phyloP scores from a whole-genome alignment of 1,140 invertebrate species.

The Camponotus vicinus region DNA sequence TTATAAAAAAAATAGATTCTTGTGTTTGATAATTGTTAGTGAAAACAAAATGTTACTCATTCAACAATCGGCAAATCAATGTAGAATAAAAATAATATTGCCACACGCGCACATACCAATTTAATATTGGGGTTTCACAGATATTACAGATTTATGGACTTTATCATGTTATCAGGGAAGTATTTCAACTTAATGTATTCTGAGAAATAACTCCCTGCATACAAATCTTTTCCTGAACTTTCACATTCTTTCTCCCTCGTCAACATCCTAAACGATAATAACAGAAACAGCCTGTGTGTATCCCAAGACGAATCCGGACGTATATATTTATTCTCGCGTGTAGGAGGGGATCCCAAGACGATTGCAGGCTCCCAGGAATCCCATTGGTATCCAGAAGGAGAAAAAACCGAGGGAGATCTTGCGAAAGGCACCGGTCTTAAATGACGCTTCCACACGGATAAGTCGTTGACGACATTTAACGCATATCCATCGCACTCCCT shows the following conservation, averaged over 20 bases:
- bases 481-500: slow-evolving; percentile 11
- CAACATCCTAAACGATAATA: slow-evolving; percentile 52
- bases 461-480: slow-evolving; percentile 50
- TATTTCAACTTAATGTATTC: slow-evolving; percentile 27
- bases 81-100: background rate
- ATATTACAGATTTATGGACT: background rate
- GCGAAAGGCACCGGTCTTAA: slow-evolving; percentile 27
- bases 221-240: slow-evolving; percentile 33
- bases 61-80: background rate
- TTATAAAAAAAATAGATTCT: background rate
- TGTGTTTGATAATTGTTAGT: background rate
- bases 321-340: slow-evolving; percentile 7
- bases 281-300: slow-evolving; percentile 34
- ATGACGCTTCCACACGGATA: slow-evolving; percentile 22
- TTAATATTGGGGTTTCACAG: background rate
- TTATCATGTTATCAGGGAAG: background rate
- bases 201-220: slow-evolving; percentile 10
- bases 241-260: slow-evolving; percentile 14
- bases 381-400: background rate
- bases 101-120: background rate
- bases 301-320: slow-evolving; percentile 23
- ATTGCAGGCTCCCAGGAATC: slow-evolving; percentile 5
- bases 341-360: background rate
- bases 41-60: background rate
- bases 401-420: slow-evolving; percentile 18